Evolutionary conservation across 2,797 vertebrate genomes (phyloP), one percentile per base, ranked within the genome.

Genomic region (Oceanodroma leucorhoa): DNA sequence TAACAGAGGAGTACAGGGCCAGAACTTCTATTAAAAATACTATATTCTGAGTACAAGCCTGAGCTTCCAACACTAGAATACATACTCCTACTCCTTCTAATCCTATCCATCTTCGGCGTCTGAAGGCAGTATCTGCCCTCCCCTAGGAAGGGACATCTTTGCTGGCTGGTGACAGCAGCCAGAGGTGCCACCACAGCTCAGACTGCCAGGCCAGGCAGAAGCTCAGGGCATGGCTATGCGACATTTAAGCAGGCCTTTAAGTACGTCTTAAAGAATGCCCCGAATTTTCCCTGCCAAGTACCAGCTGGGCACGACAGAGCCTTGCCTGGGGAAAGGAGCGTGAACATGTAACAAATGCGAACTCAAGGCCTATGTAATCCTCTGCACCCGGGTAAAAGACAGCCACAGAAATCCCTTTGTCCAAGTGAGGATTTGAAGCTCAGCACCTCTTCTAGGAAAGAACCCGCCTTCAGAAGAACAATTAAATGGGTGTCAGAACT

Each of bases 331-430:
- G 24, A 73, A 85, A 85, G 43, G 13, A 40, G 7, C 1, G 0
- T 43, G 71, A 85, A 45, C 11, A 20, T 0, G 0, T n/a, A 41
- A 82, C 30, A 93, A 48, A 48, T 14, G 19, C 0, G 2, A 60
- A 87, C 24, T 51, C n/a, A n/a, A 87, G 36, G 43, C 23, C 34
- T 57, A 3, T 0, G 0, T 19, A 54, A 58, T 72, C 43, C 81
- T 48, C 18, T 51, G 69, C 21, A 32, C 9, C 4, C 0, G 0
- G 20, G 32, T 54, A 55, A 79, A 84, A 79, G 7, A 26, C 14
- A 72, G 71, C 15, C 58, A 55, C 6, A 46, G 70, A 90, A 60
- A 79, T 30, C 12, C 22, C 13, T 62, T 27, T 50, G 26, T 70
- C 50, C 66, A 81, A 32, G 40, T 10, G 34, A 55, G 26, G 34